Conservation (phyloP, 2,888 invertebrate species). For the Amiota communis region DNA sequence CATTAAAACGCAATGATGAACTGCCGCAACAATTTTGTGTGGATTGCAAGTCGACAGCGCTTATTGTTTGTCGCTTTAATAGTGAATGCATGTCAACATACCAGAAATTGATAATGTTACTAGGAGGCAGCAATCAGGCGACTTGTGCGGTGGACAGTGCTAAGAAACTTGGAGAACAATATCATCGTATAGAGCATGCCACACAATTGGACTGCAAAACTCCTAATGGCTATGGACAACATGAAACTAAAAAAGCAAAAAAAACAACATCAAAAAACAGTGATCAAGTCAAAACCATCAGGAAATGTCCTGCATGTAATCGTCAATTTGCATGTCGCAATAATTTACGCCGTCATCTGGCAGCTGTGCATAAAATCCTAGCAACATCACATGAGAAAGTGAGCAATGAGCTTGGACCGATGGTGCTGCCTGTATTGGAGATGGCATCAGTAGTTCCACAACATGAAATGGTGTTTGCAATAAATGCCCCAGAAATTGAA, state of each 20-base stretch:
- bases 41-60: conserved; percentile 58
- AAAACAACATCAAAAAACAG: too few species aligned
- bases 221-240: too few species aligned
- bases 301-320: conserved; percentile 70
- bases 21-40: conserved; percentile 66
- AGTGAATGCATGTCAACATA: conserved; percentile 61
- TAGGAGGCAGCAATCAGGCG: conserved; percentile 9
- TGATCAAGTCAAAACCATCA: conserved; percentile 20
- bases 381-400: background rate
- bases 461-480: background rate
- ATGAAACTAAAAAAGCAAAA: too few species aligned
- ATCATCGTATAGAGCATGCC: too few species aligned
- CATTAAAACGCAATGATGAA: conserved; percentile 44
- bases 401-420: too few species aligned
- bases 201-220: too few species aligned
- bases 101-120: conserved; percentile 43
- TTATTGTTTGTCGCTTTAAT: conserved; percentile 63
- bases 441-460: background rate
- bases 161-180: too few species aligned
- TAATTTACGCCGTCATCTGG: conserved; percentile 72
- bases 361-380: conserved; percentile 62
- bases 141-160: too few species aligned
- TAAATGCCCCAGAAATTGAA: conserved; percentile 12
- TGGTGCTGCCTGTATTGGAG: too few species aligned
- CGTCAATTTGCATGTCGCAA: conserved; percentile 72